Percentiles rank a stretch among this genome's conserved stretches.
Conservation (phyloP, 2,113 vertebrate species). For the Mirza zaza region DNA sequence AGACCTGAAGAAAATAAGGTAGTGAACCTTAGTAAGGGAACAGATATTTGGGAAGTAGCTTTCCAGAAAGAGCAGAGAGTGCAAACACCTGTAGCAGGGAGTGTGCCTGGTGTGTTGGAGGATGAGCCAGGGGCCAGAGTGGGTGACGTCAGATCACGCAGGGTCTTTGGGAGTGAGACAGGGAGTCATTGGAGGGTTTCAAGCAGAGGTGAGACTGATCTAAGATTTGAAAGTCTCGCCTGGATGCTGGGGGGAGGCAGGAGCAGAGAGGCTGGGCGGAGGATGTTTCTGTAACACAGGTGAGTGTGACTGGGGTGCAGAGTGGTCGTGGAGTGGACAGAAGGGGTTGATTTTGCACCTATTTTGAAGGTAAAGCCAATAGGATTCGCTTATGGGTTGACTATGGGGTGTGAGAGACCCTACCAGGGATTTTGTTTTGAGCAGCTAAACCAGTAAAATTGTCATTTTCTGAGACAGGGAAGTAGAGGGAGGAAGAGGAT, state of each 20-base stretch:
- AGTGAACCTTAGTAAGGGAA: too few relatives aligned
- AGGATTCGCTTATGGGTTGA: background rate
- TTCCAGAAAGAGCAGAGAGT: background rate
- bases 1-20: background rate
- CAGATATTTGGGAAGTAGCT: background rate
- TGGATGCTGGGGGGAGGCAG: background rate
- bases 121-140: background rate
- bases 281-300: fast-evolving
- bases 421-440: background rate
- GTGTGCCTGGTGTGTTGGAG: background rate
- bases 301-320: fast-evolving
- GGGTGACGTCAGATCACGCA: background rate
- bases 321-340: background rate
- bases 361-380: background rate
- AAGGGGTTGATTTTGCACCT: background rate
- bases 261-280: background rate
- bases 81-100: background rate
- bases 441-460: background rate
- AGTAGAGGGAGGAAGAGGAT: background rate
- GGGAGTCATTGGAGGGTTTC: background rate
- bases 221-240: background rate
- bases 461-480: background rate
- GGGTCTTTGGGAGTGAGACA: background rate
- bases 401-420: background rate
- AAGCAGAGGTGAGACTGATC: background rate